Evolutionary conservation across 1,140 invertebrate genomes (phyloP).

Genomic region (Bombus difficillimus): DNA sequence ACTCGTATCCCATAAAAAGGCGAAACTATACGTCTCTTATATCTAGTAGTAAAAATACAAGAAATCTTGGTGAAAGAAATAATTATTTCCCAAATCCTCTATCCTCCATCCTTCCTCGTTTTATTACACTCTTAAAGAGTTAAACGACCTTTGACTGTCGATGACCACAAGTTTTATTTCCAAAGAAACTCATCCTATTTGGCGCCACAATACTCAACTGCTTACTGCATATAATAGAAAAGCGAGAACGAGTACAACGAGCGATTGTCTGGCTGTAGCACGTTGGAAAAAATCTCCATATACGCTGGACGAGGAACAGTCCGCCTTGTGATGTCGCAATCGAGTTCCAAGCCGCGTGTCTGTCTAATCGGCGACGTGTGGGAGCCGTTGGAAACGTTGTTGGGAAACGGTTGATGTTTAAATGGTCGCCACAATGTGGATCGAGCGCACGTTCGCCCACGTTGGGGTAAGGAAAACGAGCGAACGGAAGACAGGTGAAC

Average conservation of each 20-base stretch:
- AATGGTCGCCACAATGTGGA: slow-evolving; percentile 37
- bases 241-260: background rate
- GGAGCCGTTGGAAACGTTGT: slow-evolving; percentile 17
- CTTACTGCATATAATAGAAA: background rate
- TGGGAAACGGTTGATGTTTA: slow-evolving; percentile 42
- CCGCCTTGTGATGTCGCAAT: slow-evolving; percentile 11
- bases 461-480: slow-evolving; percentile 60
- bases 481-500: slow-evolving; percentile 69
- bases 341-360: slow-evolving; percentile 36
- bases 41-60: no score
- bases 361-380: slow-evolving; percentile 40
- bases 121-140: no score
- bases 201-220: background rate
- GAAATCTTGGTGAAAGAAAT: no score
- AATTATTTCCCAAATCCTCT: no score
- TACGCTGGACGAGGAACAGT: slow-evolving; percentile 1
- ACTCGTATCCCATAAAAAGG: no score
- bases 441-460: slow-evolving; percentile 38
- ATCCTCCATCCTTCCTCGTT: no score
- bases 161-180: background rate
- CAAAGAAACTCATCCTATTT: background rate
- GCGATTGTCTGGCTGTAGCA: background rate
- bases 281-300: slow-evolving; percentile 18
- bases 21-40: no score
- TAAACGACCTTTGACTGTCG: background rate